phyloP scores from a whole-genome alignment of 2,888 invertebrate genomes.

The Tenthredo amoena region DNA sequence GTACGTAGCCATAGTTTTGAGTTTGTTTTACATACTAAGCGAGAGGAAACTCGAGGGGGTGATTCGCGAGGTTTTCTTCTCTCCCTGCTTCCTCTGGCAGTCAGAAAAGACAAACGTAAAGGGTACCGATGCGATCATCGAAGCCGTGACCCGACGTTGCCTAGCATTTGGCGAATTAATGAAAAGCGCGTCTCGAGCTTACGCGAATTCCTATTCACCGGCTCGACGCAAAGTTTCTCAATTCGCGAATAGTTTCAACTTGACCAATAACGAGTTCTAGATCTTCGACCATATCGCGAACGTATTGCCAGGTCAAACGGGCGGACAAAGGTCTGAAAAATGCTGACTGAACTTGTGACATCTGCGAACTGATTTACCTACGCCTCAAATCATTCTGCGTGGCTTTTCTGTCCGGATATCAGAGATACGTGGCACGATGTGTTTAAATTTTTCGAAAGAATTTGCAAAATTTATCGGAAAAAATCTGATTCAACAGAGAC shows the following conservation, averaged over 20 bases:
- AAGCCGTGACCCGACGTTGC: background rate
- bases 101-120: background rate
- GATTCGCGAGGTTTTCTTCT: background rate
- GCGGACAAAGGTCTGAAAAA: background rate
- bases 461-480: too few species aligned
- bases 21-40: constrained; percentile 15
- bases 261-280: background rate
- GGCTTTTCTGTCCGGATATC: background rate
- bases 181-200: background rate
- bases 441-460: too few species aligned
- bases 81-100: background rate
- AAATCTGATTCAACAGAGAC: too few species aligned
- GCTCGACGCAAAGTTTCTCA: background rate
- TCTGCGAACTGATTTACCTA: background rate
- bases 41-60: background rate
- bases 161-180: constrained; percentile 15
- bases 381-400: background rate
- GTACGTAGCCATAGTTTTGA: background rate
- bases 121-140: background rate
- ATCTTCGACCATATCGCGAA: background rate
- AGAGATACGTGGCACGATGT: background rate
- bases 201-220: background rate
- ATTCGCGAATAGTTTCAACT: background rate
- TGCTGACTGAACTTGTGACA: background rate
- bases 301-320: background rate